These are phyloP conservation scores for Notoglanidium macrostoma DNA, from an alignment of 2,797 vertebrate genomes.

Conservation along the genomic window DNA sequence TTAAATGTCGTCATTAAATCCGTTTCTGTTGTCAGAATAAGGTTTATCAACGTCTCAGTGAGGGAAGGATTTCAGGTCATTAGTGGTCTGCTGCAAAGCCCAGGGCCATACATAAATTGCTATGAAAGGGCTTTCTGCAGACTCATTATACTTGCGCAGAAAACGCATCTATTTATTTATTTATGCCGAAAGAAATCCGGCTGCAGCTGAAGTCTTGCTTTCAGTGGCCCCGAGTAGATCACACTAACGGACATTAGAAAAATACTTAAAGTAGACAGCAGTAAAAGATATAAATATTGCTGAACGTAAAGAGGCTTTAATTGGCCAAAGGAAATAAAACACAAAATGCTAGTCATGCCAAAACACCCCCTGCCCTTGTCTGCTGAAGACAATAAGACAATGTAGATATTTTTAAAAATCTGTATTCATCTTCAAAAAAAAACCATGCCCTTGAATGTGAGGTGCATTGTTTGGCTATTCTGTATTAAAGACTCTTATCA, in stretches of 20 bases:
- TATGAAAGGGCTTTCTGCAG: slow-evolving; percentile 23
- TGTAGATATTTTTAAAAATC: slow-evolving; percentile 21
- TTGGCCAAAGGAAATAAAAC: slow-evolving; percentile 4
- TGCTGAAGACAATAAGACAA: slow-evolving; percentile 27
- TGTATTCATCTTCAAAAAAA: slow-evolving; percentile 25
- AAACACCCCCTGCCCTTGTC: background rate
- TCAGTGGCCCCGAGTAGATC: slow-evolving; percentile 3
- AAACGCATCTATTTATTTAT: slow-evolving; percentile 38
- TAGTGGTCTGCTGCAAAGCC: slow-evolving; percentile 39
- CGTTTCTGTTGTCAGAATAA: slow-evolving; percentile 17
- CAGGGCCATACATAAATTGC: slow-evolving; percentile 33
- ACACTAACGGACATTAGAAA: background rate
- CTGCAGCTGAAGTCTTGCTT: slow-evolving; percentile 8
- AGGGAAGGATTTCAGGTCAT: slow-evolving; percentile 46
- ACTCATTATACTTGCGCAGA: slow-evolving; percentile 25
- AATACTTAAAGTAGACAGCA: background rate
- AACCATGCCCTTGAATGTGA: slow-evolving; percentile 38
- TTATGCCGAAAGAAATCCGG: slow-evolving; percentile 15
- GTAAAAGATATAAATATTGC: background rate
- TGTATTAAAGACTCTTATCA: slow-evolving; percentile 33
- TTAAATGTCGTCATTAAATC: slow-evolving; percentile 18
- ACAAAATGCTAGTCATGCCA: background rate
- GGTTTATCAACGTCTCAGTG: slow-evolving; percentile 29
- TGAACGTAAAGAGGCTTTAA: background rate
- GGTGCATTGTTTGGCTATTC: slow-evolving; percentile 14